phyloP scores from a whole-genome alignment of 2,888 invertebrate genomes.

The Cantharis nigra region DNA sequence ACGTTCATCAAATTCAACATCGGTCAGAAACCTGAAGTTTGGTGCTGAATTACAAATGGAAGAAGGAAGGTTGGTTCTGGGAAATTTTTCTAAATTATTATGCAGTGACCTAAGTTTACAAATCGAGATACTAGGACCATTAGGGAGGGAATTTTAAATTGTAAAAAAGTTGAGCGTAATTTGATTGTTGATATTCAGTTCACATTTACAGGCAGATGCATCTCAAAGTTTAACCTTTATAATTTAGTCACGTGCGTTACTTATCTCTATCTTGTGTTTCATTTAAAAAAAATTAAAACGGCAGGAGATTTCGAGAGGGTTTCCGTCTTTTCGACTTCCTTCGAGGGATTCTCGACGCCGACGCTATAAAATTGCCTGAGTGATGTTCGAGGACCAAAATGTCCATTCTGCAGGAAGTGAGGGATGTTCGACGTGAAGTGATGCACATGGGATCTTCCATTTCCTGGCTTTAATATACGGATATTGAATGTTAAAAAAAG shows the following conservation, averaged over 20 bases:
- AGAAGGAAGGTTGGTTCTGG: conserved; percentile 5
- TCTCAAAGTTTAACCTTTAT: conserved; percentile 30
- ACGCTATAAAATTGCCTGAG: conserved; percentile 34
- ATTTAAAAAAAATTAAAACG: not conserved
- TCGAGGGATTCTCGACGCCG: conserved; percentile 38
- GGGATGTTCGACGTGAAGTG: conserved; percentile 37
- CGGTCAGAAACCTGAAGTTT: conserved; percentile 5
- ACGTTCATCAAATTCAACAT: conserved; percentile 5
- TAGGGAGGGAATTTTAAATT: conserved; percentile 7
- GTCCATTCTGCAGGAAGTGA: conserved; percentile 43
- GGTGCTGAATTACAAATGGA: not conserved
- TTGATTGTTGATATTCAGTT: conserved; percentile 28
- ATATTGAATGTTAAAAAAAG: not conserved
- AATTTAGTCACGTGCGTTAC: conserved; percentile 27
- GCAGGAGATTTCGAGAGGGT: not conserved
- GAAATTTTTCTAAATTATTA: conserved; percentile 21
- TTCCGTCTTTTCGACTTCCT: conserved; percentile 37
- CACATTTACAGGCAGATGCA: conserved; percentile 32
- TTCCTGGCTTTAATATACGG: not conserved
- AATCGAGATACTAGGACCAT: conserved; percentile 22
- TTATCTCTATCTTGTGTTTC: conserved; percentile 21
- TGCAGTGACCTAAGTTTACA: conserved; percentile 12
- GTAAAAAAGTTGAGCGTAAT: conserved; percentile 24
- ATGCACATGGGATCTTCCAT: conserved; percentile 33
- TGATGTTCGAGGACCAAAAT: conserved; percentile 36